Evolutionary conservation across 2,888 invertebrate genomes (phyloP).

Genomic region (Melolontha melolontha): DNA sequence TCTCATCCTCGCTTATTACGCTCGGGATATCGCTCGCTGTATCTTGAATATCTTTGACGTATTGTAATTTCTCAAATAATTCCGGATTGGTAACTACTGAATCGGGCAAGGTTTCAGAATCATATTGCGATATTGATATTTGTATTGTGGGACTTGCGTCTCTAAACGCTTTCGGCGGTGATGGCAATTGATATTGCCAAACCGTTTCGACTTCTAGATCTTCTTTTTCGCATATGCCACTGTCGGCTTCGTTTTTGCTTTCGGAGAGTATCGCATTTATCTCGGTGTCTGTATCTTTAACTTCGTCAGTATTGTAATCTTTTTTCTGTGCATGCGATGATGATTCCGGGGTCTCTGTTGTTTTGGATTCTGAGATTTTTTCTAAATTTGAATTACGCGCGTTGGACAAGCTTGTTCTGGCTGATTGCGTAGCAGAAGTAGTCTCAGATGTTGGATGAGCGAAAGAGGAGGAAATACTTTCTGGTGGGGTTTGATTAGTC

Average conservation of each 20-base stretch:
- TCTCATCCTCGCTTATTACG: constrained; percentile 53
- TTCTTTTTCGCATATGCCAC: constrained; percentile 48
- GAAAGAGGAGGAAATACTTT: constrained; percentile 40
- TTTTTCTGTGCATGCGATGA: constrained; percentile 2
- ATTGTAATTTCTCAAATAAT: constrained; percentile 61
- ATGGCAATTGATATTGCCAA: constrained; percentile 72
- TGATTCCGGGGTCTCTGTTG: not conserved
- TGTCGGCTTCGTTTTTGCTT: constrained; percentile 45
- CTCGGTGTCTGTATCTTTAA: constrained; percentile 23
- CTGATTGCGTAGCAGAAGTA: constrained; percentile 30
- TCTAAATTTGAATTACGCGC: constrained; percentile 7
- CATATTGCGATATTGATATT: constrained; percentile 53
- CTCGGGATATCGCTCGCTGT: constrained; percentile 51
- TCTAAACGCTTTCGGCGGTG: constrained; percentile 71
- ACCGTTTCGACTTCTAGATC: constrained; percentile 56
- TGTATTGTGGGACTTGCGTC: constrained; percentile 62
- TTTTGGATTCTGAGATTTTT: not conserved
- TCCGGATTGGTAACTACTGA: constrained; percentile 64
- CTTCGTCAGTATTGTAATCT: constrained; percentile 3
- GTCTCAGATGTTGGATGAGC: constrained; percentile 30
- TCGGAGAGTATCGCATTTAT: constrained; percentile 23
- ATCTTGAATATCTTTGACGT: constrained; percentile 56
- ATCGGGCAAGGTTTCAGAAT: constrained; percentile 56
- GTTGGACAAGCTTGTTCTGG: constrained; percentile 35
- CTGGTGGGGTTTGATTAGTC: constrained; percentile 44